Evolutionary conservation across 2,113 vertebrate species (phyloP), one percentile per base, ranked within the genome.

Genomic region (Genyomyrus donnyi): DNA sequence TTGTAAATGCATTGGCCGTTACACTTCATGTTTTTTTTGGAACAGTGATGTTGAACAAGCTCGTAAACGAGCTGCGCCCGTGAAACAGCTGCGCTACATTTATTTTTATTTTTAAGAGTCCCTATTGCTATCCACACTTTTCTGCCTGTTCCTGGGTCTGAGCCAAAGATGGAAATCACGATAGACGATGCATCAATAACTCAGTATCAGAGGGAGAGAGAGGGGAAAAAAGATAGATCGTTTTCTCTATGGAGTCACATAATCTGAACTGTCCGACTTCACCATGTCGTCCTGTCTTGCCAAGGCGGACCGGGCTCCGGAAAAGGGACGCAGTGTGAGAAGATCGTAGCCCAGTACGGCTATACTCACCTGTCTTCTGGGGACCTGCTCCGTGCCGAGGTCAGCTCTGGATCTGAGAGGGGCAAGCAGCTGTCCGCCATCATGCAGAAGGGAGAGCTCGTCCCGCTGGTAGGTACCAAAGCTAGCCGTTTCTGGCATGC

Each of bases 281-380:
- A 48, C 0, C 9, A 0, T 50, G 17, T 17, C 49, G 11, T n/a
- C 27, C 17, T 13, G 5, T 10, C 53, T 46, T 46, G 15, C 52
- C 19, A 92, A 99, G 98, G 98, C 1, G 98, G 98, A n/a, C 98
- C 98, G 0, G 98, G 98, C 92, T 99, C 98, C 0, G 98, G 98
- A 45, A 99, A 99, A 52, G 98, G 98, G 90, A 99, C 98, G 3
- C 98, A 99, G 92, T 99, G 98, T 88, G 98, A 99, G 94, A 99
- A 96, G 96, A 95, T 99, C 0, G 98, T 98, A 48, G 93, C 96
- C 89, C 98, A 99, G 89, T 99, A 99, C 50, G 98, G 98, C 93
- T 99, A 97, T 95, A 99, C 98, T 13, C 98, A 99, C 94, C 96
- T 99, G 86, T 99, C 98, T 80, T 99, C 98, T 1, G 98, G 98